These are phyloP conservation scores for Neofelis nebulosa DNA, from an alignment of 2,113 vertebrate genomes.

Conservation along the genomic window DNA sequence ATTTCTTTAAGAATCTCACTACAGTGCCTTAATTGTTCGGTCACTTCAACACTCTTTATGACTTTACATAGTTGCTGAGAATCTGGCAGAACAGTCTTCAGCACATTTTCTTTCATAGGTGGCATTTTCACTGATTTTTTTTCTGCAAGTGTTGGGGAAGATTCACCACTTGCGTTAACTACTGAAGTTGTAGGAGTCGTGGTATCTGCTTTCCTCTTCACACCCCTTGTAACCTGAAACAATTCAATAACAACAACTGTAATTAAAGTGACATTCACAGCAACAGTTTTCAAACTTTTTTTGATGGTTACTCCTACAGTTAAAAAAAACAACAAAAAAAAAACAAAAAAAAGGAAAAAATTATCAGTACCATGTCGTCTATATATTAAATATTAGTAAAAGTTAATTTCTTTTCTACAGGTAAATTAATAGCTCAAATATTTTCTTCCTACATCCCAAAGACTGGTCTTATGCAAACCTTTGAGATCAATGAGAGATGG, in stretches of 20 bases:
- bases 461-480: neutral
- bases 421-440: neutral
- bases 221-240: slow-evolving; percentile 87
- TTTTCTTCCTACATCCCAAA: neutral
- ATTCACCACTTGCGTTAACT: slow-evolving; percentile 77
- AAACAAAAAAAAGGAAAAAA: neutral
- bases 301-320: neutral
- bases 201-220: slow-evolving; percentile 92
- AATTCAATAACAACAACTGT: neutral
- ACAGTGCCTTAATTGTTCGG: slow-evolving; percentile 88
- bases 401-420: slow-evolving; percentile 9
- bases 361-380: neutral
- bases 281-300: neutral
- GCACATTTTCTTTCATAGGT: slow-evolving; percentile 75
- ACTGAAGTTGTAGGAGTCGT: slow-evolving; percentile 82
- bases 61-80: slow-evolving; percentile 80
- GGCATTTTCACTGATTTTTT: slow-evolving; percentile 77
- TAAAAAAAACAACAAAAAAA: neutral
- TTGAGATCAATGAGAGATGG: neutral
- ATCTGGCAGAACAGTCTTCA: slow-evolving; percentile 84
- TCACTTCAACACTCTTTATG: slow-evolving; percentile 79
- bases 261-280: neutral
- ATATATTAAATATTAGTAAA: neutral
- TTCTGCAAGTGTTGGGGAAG: slow-evolving; percentile 64
- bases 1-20: slow-evolving; percentile 91